These are phyloP conservation scores for Podargus strigoides DNA, from an alignment of 2,797 vertebrate species.

Conservation along the genomic window DNA sequence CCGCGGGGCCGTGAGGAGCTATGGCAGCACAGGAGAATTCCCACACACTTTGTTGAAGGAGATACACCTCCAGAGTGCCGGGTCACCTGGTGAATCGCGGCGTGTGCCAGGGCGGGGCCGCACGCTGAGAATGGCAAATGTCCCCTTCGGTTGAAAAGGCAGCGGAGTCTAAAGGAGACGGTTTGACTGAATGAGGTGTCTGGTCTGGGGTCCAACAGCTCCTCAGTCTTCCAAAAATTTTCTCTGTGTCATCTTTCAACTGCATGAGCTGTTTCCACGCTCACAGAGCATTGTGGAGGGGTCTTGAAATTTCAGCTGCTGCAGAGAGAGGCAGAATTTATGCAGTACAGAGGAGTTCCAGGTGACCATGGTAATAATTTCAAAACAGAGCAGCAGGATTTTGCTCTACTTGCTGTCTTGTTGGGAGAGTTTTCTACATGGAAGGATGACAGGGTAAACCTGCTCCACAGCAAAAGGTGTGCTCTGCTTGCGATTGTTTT, in stretches of 20 bases:
- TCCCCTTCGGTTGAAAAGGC: not conserved
- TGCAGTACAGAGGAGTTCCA: not conserved
- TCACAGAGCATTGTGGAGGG: not conserved
- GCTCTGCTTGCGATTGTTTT: not conserved
- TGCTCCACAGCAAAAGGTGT: constrained; percentile 18
- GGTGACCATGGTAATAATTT: not conserved
- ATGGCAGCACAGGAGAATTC: accelerated
- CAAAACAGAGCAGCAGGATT: not conserved
- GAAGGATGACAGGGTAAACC: not conserved
- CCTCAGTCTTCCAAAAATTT: not conserved
- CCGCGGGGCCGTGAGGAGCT: accelerated
- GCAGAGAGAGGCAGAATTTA: not conserved
- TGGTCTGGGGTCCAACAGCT: not conserved
- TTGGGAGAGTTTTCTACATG: not conserved
- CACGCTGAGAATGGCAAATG: not conserved
- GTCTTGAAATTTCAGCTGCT: not conserved
- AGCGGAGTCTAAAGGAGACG: accelerated
- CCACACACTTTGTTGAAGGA: no score
- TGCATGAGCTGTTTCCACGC: not conserved
- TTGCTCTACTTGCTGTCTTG: not conserved
- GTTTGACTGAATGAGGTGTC: not conserved
- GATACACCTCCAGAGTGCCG: accelerated
- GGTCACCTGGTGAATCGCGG: not conserved
- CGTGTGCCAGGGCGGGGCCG: accelerated
- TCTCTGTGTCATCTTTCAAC: not conserved